phyloP scores from a whole-genome alignment of 2,113 vertebrate genomes.

The Andinoacara biseriatus region DNA sequence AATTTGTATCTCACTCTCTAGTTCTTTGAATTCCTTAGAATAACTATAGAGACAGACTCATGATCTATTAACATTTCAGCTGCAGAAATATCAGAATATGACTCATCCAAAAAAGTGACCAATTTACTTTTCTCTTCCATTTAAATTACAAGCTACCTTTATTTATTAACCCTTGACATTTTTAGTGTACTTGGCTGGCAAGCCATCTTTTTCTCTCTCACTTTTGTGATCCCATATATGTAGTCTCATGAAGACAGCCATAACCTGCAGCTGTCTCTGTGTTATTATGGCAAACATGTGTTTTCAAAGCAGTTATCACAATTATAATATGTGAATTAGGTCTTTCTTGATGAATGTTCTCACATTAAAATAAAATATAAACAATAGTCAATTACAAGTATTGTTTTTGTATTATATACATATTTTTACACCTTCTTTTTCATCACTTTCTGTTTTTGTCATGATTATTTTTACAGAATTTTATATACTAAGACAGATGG shows the following conservation, averaged over 20 bases:
- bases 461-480: not conserved
- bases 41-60: not conserved
- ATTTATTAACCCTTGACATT: not conserved
- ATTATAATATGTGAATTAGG: not conserved
- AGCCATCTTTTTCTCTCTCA: not conserved
- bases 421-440: not conserved
- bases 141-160: not conserved
- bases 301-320: not conserved
- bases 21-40: not conserved
- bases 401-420: not conserved
- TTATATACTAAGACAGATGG: not conserved
- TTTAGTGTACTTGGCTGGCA: not conserved
- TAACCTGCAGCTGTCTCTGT: not conserved
- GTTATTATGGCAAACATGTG: not conserved
- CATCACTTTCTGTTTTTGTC: not conserved
- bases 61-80: not conserved
- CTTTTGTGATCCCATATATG: not conserved
- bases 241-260: not conserved
- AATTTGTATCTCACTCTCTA: not conserved
- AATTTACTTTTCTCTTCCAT: not conserved
- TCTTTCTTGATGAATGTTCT: not conserved
- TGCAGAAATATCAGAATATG: not conserved
- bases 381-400: not conserved
- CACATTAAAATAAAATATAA: not conserved
- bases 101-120: conserved; percentile 1